phyloP scores from a whole-genome alignment of 2,888 invertebrate species.

The Diplolepis rosae region DNA sequence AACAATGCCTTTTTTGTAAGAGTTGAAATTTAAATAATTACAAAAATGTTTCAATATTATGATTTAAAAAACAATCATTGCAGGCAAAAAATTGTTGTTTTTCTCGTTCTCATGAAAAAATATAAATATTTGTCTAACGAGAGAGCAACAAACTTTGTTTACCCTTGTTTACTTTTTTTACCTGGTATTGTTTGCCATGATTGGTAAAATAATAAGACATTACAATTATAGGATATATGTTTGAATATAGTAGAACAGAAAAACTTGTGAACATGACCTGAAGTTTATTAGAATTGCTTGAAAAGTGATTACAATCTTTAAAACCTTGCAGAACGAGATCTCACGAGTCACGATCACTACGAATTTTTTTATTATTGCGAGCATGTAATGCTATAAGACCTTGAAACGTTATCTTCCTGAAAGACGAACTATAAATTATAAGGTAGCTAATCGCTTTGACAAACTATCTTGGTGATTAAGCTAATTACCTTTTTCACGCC shows the following conservation, averaged over 20 bases:
- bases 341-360: constrained; percentile 23
- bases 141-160: constrained; percentile 11
- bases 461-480: constrained; percentile 15
- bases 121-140: not conserved
- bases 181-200: constrained; percentile 7
- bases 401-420: constrained; percentile 18
- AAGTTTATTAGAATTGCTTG: constrained; percentile 21
- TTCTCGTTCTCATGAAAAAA: no score
- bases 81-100: no score
- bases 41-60: no score
- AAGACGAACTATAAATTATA: constrained; percentile 29
- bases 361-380: not conserved
- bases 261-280: constrained; percentile 27
- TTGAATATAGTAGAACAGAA: not conserved
- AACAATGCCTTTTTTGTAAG: no score
- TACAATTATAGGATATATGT: constrained; percentile 2
- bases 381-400: constrained; percentile 7
- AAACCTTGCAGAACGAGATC: constrained; percentile 25
- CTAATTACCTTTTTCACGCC: constrained; percentile 22
- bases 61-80: no score
- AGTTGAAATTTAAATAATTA: no score
- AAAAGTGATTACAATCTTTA: constrained; percentile 23
- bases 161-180: not conserved
- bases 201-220: constrained; percentile 15
- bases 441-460: constrained; percentile 23